phyloP scores from a whole-genome alignment of 2,888 invertebrate species.

The Erebia palarica region DNA sequence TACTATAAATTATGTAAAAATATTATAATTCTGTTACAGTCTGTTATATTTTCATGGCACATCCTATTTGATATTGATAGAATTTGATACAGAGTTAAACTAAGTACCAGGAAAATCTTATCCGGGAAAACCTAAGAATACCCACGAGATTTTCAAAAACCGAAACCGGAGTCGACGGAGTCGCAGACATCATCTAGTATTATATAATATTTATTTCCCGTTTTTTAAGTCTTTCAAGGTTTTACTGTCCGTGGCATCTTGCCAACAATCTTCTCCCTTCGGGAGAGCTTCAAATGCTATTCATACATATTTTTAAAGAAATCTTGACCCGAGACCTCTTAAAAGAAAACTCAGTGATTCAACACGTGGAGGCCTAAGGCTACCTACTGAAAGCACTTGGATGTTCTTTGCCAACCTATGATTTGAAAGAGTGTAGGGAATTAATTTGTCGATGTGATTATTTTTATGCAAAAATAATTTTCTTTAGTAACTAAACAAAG shows the following conservation, averaged over 20 bases:
- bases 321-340: conserved; percentile 24
- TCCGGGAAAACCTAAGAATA: too few species aligned
- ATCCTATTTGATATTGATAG: too few species aligned
- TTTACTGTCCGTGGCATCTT: conserved; percentile 28
- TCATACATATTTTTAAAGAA: conserved; percentile 32
- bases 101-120: too few species aligned
- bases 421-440: background rate
- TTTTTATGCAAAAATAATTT: too few species aligned
- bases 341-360: conserved; percentile 19
- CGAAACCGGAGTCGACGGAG: too few species aligned
- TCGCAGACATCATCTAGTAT: background rate
- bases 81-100: too few species aligned
- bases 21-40: too few species aligned
- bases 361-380: conserved; percentile 15
- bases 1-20: too few species aligned
- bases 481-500: too few species aligned
- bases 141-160: too few species aligned
- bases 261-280: conserved; percentile 27
- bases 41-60: too few species aligned
- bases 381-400: background rate
- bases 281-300: conserved; percentile 29
- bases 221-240: conserved; percentile 19
- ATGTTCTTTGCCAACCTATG: background rate
- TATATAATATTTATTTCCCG: background rate
- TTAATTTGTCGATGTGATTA: too few species aligned